These are phyloP conservation scores for Schizaphis graminum DNA, from an alignment of 2,888 invertebrate genomes.

Conservation along the genomic window DNA sequence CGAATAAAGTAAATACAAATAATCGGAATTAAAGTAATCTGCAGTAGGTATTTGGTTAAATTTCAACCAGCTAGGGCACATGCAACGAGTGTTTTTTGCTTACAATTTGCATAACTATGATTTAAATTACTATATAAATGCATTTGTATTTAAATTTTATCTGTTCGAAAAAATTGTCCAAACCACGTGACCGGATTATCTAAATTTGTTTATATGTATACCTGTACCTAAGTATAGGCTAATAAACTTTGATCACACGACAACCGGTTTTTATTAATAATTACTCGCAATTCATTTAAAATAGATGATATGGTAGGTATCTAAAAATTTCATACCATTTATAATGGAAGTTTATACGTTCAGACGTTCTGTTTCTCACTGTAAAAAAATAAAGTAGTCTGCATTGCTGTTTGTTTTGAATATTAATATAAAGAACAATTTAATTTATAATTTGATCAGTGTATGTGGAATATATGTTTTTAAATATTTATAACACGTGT, in stretches of 20 bases:
- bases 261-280: background rate
- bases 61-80: fast-evolving
- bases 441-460: background rate
- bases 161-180: background rate
- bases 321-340: background rate
- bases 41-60: background rate
- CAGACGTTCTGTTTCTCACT: background rate
- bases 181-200: background rate
- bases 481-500: background rate
- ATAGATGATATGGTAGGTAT: background rate
- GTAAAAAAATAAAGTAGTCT: background rate
- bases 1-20: background rate
- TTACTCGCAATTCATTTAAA: background rate
- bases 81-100: background rate
- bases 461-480: background rate
- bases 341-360: background rate
- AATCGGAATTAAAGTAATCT: background rate
- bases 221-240: too few relatives aligned
- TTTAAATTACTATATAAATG: background rate
- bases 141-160: background rate
- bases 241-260: background rate
- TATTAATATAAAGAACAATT: background rate
- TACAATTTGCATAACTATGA: background rate
- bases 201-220: background rate
- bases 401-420: background rate